Percentiles rank a stretch among this genome's conserved stretches.
Evolutionary conservation across 2,113 vertebrate genomes (phyloP).

Genomic region (Actinemys pallida): DNA sequence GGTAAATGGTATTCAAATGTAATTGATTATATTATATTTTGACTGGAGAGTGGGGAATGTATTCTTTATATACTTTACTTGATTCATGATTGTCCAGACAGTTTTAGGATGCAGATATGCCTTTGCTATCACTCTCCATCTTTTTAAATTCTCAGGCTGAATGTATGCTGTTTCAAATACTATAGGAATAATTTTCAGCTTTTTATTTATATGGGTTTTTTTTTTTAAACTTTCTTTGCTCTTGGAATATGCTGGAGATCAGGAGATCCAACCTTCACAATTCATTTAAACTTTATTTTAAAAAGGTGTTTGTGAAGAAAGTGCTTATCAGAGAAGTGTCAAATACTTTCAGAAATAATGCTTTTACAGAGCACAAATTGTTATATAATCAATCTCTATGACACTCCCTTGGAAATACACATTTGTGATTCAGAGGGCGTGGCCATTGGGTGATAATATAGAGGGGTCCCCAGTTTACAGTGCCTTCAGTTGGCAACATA

Average conservation of each 20-base stretch:
- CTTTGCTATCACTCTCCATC: background rate
- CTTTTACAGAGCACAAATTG: background rate
- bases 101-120: background rate
- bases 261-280: background rate
- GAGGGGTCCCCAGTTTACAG: background rate
- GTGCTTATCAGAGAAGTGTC: background rate
- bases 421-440: background rate
- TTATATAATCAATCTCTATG: background rate
- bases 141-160: background rate
- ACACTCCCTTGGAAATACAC: slow-evolving; percentile 3
- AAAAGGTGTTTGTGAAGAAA: background rate
- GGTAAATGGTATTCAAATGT: background rate
- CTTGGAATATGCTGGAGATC: background rate
- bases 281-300: background rate
- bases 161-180: background rate
- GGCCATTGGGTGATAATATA: background rate
- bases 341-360: slow-evolving; percentile 14
- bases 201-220: background rate
- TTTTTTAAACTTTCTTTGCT: background rate
- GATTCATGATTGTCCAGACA: background rate
- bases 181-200: background rate
- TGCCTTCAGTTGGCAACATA: background rate
- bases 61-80: background rate
- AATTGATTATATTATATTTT: fast-evolving
- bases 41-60: background rate